phyloP scores from a whole-genome alignment of 1,140 invertebrate genomes.

The Ditylenchus dipsaci region DNA sequence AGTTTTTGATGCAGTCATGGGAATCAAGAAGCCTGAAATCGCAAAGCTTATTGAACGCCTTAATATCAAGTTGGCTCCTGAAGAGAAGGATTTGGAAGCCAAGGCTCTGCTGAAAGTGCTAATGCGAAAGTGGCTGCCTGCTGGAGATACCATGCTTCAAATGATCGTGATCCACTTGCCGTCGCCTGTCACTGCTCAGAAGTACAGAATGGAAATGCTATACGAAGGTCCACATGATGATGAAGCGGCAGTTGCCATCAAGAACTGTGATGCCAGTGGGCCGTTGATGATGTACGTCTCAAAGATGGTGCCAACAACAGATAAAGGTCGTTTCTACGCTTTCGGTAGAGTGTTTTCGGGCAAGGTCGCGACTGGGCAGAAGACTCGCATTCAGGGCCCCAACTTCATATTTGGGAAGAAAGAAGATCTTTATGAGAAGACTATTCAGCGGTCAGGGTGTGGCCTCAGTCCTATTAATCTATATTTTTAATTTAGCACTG shows the following conservation, averaged over 20 bases:
- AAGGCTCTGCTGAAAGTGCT: conserved; percentile 67
- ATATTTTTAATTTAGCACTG: conserved; percentile 82
- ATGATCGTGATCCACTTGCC: conserved; percentile 99
- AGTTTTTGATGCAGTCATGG: conserved; percentile 94
- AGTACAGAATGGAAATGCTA: conserved; percentile 97
- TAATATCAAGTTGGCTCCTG: conserved; percentile 81
- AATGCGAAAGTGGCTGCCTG: conserved; percentile 97
- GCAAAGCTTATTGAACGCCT: conserved; percentile 79
- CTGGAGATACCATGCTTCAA: conserved; percentile 96
- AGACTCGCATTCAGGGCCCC: conserved; percentile 97
- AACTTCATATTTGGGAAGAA: conserved; percentile 95
- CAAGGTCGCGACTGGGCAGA: conserved; percentile 86
- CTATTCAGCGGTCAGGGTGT: conserved; percentile 77
- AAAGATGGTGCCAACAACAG: conserved; percentile 99
- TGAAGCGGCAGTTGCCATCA: conserved; percentile 74
- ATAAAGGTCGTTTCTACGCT: conserved; percentile 99
- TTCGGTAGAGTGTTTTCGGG: conserved; percentile 99
- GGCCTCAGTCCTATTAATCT: conserved; percentile 11
- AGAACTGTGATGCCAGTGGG: conserved; percentile 88
- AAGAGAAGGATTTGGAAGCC: conserved; percentile 87
- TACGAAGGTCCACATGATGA: conserved; percentile 97
- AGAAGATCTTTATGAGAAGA: conserved; percentile 97
- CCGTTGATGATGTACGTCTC: conserved; percentile 99
- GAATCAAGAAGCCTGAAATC: conserved; percentile 87
- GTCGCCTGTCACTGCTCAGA: conserved; percentile 95